Percentiles rank a stretch among this genome's conserved stretches.
These are phyloP conservation scores for Tragulus kanchil DNA, from an alignment of 2,113 vertebrate species.

Conservation along the genomic window DNA sequence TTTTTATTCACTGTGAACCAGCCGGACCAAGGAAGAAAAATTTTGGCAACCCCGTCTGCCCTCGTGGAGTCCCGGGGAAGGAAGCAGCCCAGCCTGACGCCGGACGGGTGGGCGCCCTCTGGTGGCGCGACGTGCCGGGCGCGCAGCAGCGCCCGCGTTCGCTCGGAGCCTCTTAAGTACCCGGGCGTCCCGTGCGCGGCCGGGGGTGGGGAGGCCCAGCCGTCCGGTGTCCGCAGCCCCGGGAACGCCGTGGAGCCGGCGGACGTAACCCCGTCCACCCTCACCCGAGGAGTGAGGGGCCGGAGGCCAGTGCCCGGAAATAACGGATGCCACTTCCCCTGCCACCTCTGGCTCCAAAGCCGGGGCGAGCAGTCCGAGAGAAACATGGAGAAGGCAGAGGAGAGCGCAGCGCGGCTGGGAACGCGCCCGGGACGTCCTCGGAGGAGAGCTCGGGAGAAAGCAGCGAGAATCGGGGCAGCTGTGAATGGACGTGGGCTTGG, in stretches of 20 bases:
- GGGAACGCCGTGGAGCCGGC: accelerated
- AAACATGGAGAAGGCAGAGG: slow-evolving; percentile 44
- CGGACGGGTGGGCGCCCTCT: slow-evolving; percentile 81
- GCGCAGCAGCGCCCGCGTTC: background rate
- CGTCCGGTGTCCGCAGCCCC: background rate
- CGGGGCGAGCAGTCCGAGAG: background rate
- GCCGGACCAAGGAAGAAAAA: background rate
- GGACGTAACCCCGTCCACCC: background rate
- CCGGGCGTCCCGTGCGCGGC: background rate
- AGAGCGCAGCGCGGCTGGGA: background rate
- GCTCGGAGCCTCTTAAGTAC: background rate
- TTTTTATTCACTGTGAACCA: background rate
- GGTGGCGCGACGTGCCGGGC: slow-evolving; percentile 21
- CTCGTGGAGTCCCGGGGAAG: background rate
- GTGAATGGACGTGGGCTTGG: background rate
- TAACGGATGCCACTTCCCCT: slow-evolving; percentile 73
- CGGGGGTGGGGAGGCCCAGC: background rate
- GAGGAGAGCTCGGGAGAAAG: background rate
- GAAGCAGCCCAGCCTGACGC: background rate
- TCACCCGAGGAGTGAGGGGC: background rate
- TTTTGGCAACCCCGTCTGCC: background rate
- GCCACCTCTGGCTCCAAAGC: slow-evolving; percentile 25
- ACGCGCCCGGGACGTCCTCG: background rate
- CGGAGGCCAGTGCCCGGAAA: slow-evolving; percentile 63
- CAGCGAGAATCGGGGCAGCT: background rate